Base-by-base conservation (phyloP, 2,113 vertebrate species). In the Salminus brasiliensis region DNA sequence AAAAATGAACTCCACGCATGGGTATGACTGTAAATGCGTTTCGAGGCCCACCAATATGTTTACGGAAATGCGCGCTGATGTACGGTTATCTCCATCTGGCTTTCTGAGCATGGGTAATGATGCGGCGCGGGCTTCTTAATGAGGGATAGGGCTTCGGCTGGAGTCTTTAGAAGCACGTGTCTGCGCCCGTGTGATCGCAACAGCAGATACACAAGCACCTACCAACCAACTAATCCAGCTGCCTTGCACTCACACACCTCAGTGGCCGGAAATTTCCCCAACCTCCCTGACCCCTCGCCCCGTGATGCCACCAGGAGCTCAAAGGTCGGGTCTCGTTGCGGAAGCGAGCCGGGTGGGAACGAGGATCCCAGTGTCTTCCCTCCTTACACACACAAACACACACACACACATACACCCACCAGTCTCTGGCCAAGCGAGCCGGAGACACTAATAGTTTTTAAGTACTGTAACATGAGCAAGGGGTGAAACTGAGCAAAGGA, bases 201-300 rank as follows among this genome's bases (percentile, higher is more conserved):
- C 66, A 71, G 45, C 75, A 47, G 70, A 72, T 55, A 55, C 65
- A 43, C 55, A 52, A 74, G 69, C 45, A 36, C 41, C 55, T 43
- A n/a, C n/a, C n/a, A n/a, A n/a, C n/a, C n/a, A 41, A 80, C 41
- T 65, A 74, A 70, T 73, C 82, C 82, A 80, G 78, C 76, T 83
- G 82, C 70, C n/a, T n/a, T n/a, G n/a, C 74, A 39, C 23, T 29
- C 32, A 23, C 49, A 53, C 49, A 30, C 60, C 78, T 49, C 41
- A 72, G 47, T 39, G 15, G 57, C 90, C 89, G 89, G 92, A 91
- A 92, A 91, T 90, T 89, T 86, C 85, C 76, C 86, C 68, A 88
- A 91, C 73, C 80, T 72, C 62, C 70, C 52, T 79, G 79, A 85
- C 72, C 89, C 88, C 89, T 83, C 68, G 74, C 0, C 29, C 5